phyloP scores from a whole-genome alignment of 2,113 vertebrate genomes.

The Litocranius walleri region DNA sequence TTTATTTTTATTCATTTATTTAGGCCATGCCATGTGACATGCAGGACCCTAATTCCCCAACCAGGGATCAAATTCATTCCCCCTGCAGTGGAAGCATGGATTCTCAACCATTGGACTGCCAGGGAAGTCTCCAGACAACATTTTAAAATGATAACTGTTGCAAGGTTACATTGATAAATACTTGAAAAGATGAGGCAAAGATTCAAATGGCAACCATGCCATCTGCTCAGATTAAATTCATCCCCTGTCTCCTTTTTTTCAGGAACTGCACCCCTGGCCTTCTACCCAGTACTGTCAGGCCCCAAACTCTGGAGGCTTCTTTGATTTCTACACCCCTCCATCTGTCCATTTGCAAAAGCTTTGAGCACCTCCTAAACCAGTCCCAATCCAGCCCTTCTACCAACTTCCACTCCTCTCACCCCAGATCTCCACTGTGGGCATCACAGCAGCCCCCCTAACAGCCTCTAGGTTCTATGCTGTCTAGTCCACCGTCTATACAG shows the following conservation, averaged over 20 bases:
- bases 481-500: fast-evolving
- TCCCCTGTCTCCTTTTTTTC: not conserved
- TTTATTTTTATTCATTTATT: not conserved
- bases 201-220: not conserved
- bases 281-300: fast-evolving
- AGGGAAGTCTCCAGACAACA: not conserved
- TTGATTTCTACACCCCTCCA: not conserved
- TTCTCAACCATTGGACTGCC: not conserved
- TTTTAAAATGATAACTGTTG: not conserved
- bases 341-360: not conserved
- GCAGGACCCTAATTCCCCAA: not conserved
- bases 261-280: not conserved
- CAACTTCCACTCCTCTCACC: not conserved
- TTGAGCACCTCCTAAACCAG: not conserved
- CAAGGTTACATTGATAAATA: fast-evolving
- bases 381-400: not conserved
- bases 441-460: not conserved
- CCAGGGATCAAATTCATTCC: not conserved
- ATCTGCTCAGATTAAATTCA: not conserved
- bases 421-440: fast-evolving
- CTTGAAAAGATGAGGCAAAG: not conserved
- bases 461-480: fast-evolving
- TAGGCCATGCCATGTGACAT: not conserved
- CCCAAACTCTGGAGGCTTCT: not conserved
- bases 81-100: not conserved